Evolutionary conservation across 2,797 vertebrate genomes (phyloP).

Genomic region (Spondyliosoma cantharus): DNA sequence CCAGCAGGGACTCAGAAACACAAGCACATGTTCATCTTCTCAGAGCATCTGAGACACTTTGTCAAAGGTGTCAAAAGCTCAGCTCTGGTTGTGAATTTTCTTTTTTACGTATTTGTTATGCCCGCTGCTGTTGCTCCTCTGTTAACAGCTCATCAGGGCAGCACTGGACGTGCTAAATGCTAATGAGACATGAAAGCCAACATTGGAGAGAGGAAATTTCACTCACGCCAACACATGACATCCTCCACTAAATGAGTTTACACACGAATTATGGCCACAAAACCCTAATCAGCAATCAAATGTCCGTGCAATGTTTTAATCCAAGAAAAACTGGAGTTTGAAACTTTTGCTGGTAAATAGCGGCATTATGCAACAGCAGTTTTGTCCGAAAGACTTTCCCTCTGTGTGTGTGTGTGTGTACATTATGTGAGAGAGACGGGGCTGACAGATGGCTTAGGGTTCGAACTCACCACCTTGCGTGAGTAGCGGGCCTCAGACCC

Average conservation of each 20-base stretch:
- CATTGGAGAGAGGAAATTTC: background rate
- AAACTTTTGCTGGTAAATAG: constrained; percentile 28
- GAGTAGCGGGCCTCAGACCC: constrained; percentile 63
- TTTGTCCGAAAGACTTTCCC: constrained; percentile 28
- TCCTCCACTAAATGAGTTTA: constrained; percentile 50
- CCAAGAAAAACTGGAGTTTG: constrained; percentile 10
- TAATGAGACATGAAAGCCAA: constrained; percentile 27
- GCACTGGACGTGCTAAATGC: background rate
- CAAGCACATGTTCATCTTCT: constrained; percentile 47
- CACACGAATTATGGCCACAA: constrained; percentile 38
- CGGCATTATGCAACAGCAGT: constrained; percentile 40
- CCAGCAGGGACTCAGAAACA: constrained; percentile 44
- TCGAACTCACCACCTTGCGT: constrained; percentile 77
- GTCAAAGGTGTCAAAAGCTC: constrained; percentile 18
- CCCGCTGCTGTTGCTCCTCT: background rate
- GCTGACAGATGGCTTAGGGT: constrained; percentile 80
- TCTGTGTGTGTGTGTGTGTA: constrained; percentile 36
- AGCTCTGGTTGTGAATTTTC: constrained; percentile 5
- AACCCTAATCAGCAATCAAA: constrained; percentile 58
- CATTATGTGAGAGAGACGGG: constrained; percentile 51
- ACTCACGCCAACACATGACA: constrained; percentile 25
- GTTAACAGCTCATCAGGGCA: background rate
- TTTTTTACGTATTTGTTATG: background rate
- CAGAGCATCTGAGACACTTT: constrained; percentile 26
- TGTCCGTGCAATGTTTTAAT: constrained; percentile 36